Percentiles rank a stretch among this genome's conserved stretches.
phyloP scores from a whole-genome alignment of 2,797 vertebrate genomes.

The Chiloscyllium punctatum region DNA sequence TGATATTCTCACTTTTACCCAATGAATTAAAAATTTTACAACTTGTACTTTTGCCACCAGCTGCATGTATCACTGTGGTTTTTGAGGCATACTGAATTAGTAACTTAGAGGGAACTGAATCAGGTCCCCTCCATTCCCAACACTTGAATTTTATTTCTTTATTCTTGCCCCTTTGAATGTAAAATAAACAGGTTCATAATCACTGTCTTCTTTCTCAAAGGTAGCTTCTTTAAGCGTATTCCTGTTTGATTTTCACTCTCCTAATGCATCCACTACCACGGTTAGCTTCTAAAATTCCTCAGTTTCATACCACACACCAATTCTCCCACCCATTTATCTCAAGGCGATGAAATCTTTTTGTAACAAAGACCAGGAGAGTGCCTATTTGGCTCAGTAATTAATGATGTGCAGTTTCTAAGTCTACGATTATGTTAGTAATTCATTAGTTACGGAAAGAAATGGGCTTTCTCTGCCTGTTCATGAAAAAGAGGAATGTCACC shows the following conservation, averaged over 20 bases:
- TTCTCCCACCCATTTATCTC: slow-evolving; percentile 1
- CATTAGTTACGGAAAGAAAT: background rate
- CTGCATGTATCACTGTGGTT: background rate
- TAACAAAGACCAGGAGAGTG: slow-evolving; percentile 25
- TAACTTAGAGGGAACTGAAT: background rate
- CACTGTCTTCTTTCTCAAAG: background rate
- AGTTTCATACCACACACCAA: background rate
- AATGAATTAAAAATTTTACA: background rate
- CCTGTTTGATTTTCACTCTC: background rate
- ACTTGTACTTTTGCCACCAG: background rate
- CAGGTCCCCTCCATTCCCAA: background rate
- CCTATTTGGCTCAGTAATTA: slow-evolving; percentile 17
- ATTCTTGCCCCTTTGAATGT: background rate
- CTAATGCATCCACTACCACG: background rate
- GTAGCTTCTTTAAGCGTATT: background rate
- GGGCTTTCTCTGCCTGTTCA: background rate
- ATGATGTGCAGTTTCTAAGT: background rate
- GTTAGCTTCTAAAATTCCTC: background rate
- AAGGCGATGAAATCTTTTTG: slow-evolving; percentile 8
- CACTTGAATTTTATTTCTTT: background rate
- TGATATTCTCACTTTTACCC: background rate
- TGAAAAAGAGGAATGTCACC: background rate
- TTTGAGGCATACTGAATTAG: background rate
- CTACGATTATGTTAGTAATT: background rate
- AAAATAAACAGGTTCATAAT: background rate